Base-by-base conservation (phyloP, 2,888 invertebrate genomes). In the Synanthedon myopaeformis region DNA sequence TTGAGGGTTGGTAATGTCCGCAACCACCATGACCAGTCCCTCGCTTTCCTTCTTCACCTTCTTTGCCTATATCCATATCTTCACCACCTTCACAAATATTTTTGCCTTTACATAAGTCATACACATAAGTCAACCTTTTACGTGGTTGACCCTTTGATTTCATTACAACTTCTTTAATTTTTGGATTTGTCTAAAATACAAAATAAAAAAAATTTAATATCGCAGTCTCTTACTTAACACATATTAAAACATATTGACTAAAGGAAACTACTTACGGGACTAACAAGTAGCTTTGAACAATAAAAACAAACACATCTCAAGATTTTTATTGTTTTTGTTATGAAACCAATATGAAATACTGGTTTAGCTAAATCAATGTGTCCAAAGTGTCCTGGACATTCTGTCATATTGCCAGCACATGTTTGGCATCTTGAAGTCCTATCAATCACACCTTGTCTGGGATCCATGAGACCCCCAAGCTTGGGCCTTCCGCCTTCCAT, bases 321-420 rank as follows among this genome's bases (percentile, higher is more conserved):
- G 57, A 98, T 92, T 86, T 99, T 99, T 60, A 99, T 96, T 0
- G 96, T 96, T 87, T 99, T 99, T 42, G 97, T 96, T 53, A 99
- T 90, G 72, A 99, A 99, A 42, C 98, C 99, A 73, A 98, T 94
- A 77, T 99, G 99, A 82, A 96, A 99, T 0, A 99, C 99, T 17
- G 99, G 99, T 79, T 99, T 99, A 0, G 98, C 94, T 61, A 99
- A 88, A 80, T 99, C 98, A 67, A 99, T 95, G 78, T 99, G 99
- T 3, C 98, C 99, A 87, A 99, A 99, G 82, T 99, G 99, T 2
- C 99, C 99, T 3, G 99, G 98, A 77, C 99, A 99, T 79, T 99
- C 98, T 0, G 97, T 96, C 95, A 98, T 96, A 72, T 97, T 98
- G 51, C 99, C 96, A 58, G 98, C 97, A 77, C 98, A 98, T 0